Percentiles rank a stretch among this genome's conserved stretches.
Conservation (phyloP, 64 coral and sea anemone species). For the Montipora cactus region DNA sequence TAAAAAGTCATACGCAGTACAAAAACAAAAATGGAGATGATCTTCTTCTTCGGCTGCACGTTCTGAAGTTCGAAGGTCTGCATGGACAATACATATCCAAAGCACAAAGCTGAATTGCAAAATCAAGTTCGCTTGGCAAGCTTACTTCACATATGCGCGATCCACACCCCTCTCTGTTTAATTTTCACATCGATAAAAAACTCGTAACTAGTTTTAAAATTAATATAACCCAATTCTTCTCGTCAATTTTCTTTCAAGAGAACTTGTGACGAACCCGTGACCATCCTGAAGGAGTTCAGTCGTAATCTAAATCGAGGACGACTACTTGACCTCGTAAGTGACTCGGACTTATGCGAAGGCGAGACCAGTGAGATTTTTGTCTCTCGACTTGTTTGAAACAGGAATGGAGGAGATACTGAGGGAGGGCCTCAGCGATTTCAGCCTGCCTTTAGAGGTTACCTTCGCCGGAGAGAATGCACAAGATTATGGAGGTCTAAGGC, state of each 20-base stretch:
- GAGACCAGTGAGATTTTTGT: slow-evolving; percentile 49
- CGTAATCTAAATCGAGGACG: background rate
- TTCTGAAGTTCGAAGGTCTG: too few species aligned
- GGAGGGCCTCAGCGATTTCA: background rate
- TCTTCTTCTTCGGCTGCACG: too few species aligned
- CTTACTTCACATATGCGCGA: too few species aligned
- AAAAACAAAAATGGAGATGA: too few species aligned
- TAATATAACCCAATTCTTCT: background rate
- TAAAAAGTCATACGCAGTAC: too few species aligned
- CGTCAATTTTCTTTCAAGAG: background rate
- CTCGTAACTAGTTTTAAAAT: too few species aligned
- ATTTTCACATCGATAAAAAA: too few species aligned
- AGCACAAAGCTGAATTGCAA: too few species aligned
- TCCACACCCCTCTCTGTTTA: too few species aligned
- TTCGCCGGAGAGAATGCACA: slow-evolving; percentile 46
- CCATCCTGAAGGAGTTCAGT: background rate
- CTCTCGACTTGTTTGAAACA: slow-evolving; percentile 30
- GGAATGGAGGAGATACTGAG: slow-evolving; percentile 35
- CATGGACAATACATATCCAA: too few species aligned
- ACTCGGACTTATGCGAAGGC: slow-evolving; percentile 36
- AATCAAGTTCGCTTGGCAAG: too few species aligned
- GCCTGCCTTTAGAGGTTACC: slow-evolving; percentile 46
- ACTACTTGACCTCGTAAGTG: slow-evolving; percentile 16
- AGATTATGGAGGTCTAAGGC: slow-evolving; percentile 39
- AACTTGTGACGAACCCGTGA: slow-evolving; percentile 8